A percentile compares a stretch with the other conserved stretches of the same genome.
Evolutionary conservation across 2,888 invertebrate species (phyloP).

Genomic region (Ferrisia virgata): DNA sequence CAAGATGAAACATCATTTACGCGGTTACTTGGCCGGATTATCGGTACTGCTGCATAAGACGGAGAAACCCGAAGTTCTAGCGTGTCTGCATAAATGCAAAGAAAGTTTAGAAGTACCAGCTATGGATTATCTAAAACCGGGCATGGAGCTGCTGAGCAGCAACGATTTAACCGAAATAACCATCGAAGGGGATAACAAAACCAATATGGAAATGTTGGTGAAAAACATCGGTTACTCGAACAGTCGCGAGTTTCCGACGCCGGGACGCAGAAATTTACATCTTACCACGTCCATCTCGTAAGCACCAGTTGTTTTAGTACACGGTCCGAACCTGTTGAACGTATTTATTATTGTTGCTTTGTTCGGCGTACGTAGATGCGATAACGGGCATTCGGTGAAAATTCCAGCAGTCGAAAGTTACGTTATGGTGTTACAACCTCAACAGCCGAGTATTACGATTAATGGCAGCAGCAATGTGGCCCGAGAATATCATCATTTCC

Average conservation of each 20-base stretch:
- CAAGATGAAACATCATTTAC: slow-evolving; percentile 85
- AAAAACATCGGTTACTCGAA: slow-evolving; percentile 89
- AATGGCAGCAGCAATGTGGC: slow-evolving; percentile 78
- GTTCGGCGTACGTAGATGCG: slow-evolving; percentile 63
- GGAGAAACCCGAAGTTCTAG: slow-evolving; percentile 70
- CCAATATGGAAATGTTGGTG: slow-evolving; percentile 81
- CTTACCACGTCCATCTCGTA: slow-evolving; percentile 76
- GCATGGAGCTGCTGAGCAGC: slow-evolving; percentile 72
- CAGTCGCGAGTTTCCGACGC: slow-evolving; percentile 87
- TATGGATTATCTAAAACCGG: slow-evolving; percentile 71
- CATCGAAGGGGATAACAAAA: slow-evolving; percentile 85
- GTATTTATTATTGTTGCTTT: not conserved
- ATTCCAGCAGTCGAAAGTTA: slow-evolving; percentile 77
- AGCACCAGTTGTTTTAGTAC: slow-evolving; percentile 53
- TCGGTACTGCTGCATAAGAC: slow-evolving; percentile 72
- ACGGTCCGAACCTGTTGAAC: too few species aligned
- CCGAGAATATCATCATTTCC: slow-evolving; percentile 80
- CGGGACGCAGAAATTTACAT: slow-evolving; percentile 83
- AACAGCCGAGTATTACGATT: slow-evolving; percentile 78
- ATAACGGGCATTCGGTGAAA: slow-evolving; percentile 69
- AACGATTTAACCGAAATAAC: slow-evolving; percentile 82
- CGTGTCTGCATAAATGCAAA: slow-evolving; percentile 76
- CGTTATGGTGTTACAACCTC: slow-evolving; percentile 82
- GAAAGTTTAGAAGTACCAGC: slow-evolving; percentile 76
- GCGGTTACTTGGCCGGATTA: slow-evolving; percentile 83